phyloP scores from a whole-genome alignment of 1,140 invertebrate genomes.

The Orchesella cincta region DNA sequence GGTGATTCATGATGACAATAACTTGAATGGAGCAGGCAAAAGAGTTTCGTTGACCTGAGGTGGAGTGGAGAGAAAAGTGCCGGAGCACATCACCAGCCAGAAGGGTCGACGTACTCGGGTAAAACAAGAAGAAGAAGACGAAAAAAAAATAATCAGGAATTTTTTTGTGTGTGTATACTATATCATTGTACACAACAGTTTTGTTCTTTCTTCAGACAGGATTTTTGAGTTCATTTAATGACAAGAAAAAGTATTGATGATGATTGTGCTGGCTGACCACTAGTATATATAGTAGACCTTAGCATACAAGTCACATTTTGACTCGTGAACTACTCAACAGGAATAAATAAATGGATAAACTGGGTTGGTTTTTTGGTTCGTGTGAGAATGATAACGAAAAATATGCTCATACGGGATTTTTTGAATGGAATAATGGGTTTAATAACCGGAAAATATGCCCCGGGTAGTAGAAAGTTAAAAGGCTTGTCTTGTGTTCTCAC shows the following conservation, averaged over 20 bases:
- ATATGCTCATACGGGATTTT: neutral
- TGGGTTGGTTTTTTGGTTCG: neutral
- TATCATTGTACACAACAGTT: too few relatives aligned
- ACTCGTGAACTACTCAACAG: neutral
- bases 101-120: conserved; percentile 41
- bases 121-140: neutral
- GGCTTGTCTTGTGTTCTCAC: neutral
- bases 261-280: neutral
- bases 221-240: neutral
- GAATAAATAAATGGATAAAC: neutral
- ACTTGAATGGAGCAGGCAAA: conserved; percentile 38
- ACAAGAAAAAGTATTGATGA: neutral
- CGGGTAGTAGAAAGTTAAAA: neutral
- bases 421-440: neutral
- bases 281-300: neutral
- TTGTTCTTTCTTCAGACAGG: neutral
- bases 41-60: conserved; percentile 43
- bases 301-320: neutral
- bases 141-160: neutral
- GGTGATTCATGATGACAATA: conserved; percentile 49
- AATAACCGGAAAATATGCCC: neutral
- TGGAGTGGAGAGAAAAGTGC: neutral
- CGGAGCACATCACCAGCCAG: neutral
- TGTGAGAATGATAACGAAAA: neutral
- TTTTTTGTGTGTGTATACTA: too few relatives aligned